phyloP scores from a whole-genome alignment of 2,113 vertebrate genomes.

The Empidonax traillii region DNA sequence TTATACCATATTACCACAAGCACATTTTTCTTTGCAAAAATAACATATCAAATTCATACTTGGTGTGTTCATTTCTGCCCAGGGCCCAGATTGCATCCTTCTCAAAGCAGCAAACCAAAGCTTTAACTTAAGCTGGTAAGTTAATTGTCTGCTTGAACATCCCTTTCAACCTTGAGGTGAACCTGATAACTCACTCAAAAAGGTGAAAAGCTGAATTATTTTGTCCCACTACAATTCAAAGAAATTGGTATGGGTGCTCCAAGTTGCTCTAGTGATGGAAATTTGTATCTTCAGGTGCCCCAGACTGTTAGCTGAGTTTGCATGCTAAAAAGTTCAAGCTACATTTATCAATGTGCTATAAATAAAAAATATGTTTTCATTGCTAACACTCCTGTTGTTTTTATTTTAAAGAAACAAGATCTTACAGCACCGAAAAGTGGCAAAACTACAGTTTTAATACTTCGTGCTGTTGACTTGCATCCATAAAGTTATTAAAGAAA shows the following conservation, averaged over 20 bases:
- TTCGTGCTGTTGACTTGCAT: not conserved
- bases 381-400: not conserved
- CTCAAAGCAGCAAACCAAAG: not conserved
- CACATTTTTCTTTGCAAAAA: not conserved
- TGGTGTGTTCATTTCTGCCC: not conserved
- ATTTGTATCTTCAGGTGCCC: not conserved
- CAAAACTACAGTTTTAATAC: not conserved
- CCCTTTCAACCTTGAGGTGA: not conserved
- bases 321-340: not conserved
- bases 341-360: not conserved
- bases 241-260: not conserved
- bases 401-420: not conserved
- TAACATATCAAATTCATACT: not conserved
- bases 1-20: not conserved
- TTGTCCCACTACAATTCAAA: not conserved
- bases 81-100: not conserved
- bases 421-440: not conserved
- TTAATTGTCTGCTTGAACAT: not conserved
- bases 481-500: not conserved
- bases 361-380: not conserved
- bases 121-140: not conserved
- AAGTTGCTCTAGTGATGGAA: not conserved
- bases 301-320: not conserved
- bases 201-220: constrained; percentile 4
- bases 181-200: not conserved